Conservation (phyloP, 2,113 vertebrate genomes). For the Cyprinodon brontotheroides region DNA sequence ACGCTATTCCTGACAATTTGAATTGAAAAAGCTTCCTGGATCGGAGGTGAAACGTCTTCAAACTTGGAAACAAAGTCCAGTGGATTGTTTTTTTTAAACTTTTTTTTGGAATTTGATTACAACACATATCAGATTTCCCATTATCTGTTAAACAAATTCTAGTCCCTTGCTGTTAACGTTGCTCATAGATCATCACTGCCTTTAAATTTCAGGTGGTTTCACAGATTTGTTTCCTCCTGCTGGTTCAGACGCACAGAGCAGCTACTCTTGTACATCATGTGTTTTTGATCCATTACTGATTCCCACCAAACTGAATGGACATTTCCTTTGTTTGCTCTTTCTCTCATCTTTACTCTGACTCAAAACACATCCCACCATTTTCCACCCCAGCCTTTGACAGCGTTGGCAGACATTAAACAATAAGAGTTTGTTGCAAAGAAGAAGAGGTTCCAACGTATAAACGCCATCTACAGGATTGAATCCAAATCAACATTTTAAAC, state of each 20-base stretch:
- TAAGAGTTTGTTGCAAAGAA: background rate
- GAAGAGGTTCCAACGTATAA: background rate
- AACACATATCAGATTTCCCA: background rate
- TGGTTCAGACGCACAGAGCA: no score
- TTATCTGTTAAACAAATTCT: background rate
- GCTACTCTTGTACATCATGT: background rate
- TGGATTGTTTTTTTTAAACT: no score
- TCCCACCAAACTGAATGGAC: background rate
- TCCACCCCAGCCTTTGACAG: background rate
- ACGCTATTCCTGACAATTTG: no score
- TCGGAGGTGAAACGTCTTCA: no score
- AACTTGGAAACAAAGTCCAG: no score
- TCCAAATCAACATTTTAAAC: no score
- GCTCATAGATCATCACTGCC: background rate
- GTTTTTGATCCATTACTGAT: background rate
- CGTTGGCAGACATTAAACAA: background rate
- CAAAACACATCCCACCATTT: background rate
- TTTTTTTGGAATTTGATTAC: no score
- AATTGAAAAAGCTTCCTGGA: no score
- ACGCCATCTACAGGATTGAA: no score
- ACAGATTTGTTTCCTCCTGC: background rate
- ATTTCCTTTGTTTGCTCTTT: background rate
- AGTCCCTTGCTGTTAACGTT: background rate
- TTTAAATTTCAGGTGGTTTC: background rate
- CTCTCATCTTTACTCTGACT: background rate